Percentiles rank a stretch among this genome's conserved stretches.
Conservation (phyloP, 2,888 invertebrate species). For the Ochropacha duplaris region DNA sequence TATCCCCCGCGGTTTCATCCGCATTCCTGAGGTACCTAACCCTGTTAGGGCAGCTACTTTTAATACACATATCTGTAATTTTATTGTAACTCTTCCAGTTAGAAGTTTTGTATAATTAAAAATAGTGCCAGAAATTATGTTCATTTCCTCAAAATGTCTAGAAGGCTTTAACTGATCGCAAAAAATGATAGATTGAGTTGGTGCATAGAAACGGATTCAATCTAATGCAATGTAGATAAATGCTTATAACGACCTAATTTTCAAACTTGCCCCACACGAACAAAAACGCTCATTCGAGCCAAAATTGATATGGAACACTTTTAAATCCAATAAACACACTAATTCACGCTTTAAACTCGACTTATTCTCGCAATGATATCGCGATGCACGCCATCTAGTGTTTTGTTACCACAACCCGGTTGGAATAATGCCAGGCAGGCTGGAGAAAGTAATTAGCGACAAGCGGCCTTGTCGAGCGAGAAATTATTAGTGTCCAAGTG, state of each 20-base stretch:
- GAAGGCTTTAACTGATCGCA: neutral
- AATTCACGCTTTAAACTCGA: constrained; percentile 49
- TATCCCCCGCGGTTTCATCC: no score
- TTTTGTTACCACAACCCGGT: constrained; percentile 48
- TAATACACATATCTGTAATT: no score
- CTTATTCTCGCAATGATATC: constrained; percentile 56
- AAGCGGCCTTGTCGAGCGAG: constrained; percentile 27
- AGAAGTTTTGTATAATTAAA: no score
- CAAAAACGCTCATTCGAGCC: neutral
- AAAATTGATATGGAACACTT: constrained; percentile 14
- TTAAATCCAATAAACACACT: constrained; percentile 45
- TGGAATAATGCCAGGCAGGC: constrained; percentile 47
- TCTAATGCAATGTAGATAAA: neutral
- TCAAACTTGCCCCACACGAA: neutral
- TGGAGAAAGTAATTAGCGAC: constrained; percentile 38
- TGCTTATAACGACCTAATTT: neutral
- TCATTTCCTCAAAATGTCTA: neutral
- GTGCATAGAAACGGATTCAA: neutral
- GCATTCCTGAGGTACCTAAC: no score
- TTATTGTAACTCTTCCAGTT: no score
- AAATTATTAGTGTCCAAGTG: constrained; percentile 16
- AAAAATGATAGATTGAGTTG: neutral
- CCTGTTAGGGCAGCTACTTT: no score
- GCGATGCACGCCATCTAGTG: constrained; percentile 45
- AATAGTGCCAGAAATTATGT: no score